Base-by-base conservation (phyloP, 1,140 invertebrate species). In the Bombus confusus region DNA sequence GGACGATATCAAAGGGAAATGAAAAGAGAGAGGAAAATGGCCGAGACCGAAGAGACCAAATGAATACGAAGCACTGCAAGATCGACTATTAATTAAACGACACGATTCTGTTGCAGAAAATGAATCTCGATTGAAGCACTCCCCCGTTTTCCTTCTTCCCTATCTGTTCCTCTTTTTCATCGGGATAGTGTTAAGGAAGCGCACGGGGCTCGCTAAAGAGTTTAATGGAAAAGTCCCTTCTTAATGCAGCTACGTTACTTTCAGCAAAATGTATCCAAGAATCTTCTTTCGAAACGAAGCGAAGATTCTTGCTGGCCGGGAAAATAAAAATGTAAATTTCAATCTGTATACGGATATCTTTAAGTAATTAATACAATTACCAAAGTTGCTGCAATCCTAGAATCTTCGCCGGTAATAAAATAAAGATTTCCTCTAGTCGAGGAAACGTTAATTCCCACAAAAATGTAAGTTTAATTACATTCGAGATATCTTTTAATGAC, bases 21-120 rank as follows among this genome's bases (percentile, higher is more conserved):
- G 43, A 75, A 75, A 34, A 74, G 72, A 74, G 31, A 8, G 47
- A 34, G 25, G 47, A 2, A 18, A 39, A 34, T 5, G 12, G 4
- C 1, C 25, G 12, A 15, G 13, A 5, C 0, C 18, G 12, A 25
- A 13, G n/a, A 34, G 3, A 80, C 64, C 34, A 39, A 69, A 77
- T 34, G 75, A 84, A 79, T 59, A 72, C 37, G 75, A 80, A 85
- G 52, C 76, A 52, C 68, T 85, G 68, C 68, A 62, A 85, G 52
- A 72, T 85, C 83, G 76, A 80, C 68, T 85, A 43, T 80, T 85
- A 85, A 85, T 85, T 85, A 85, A 85, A 41, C 77, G 83, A 47
- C 77, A 73, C 57, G 68, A 85, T 85, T 85, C 83, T 64, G 77
- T 85, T 73, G 68, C 64, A 80, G 52, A 64, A 72, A 85, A 85